Conservation (phyloP, 2,888 invertebrate species). For the Papilio protenor region DNA sequence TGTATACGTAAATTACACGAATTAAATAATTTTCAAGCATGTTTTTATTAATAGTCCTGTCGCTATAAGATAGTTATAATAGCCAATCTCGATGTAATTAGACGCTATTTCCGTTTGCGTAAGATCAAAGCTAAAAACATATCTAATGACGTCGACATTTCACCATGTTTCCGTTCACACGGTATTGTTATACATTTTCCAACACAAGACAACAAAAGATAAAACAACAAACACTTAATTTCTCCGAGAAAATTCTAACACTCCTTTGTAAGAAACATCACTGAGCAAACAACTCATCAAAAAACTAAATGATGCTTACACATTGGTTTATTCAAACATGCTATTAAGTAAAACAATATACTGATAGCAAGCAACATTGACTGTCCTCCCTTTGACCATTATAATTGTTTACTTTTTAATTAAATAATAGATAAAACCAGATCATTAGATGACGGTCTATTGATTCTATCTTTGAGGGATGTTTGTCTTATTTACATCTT, state of each 20-base stretch:
- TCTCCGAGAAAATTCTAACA: conserved; percentile 13
- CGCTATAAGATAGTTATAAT: background rate
- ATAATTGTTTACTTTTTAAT: background rate
- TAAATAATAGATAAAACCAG: background rate
- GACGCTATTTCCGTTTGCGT: conserved; percentile 5
- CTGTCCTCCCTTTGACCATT: too few relatives aligned
- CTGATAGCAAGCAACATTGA: too few relatives aligned
- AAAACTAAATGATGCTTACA: background rate
- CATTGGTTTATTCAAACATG: background rate
- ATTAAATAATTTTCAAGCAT: background rate
- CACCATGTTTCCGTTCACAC: conserved; percentile 18
- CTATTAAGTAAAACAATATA: too few relatives aligned
- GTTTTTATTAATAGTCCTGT: background rate
- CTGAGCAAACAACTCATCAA: background rate
- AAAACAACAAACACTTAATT: conserved; percentile 24
- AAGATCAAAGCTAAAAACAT: conserved; percentile 16
- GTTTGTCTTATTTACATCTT: background rate
- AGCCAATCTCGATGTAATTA: background rate
- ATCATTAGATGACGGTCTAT: background rate
- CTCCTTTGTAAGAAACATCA: background rate
- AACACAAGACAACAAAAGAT: conserved; percentile 3
- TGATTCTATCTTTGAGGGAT: background rate
- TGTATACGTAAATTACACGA: background rate
- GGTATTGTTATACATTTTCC: conserved; percentile 18
- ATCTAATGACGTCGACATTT: conserved; percentile 18